Conservation (phyloP, 2,888 invertebrate genomes). For the Patella pellucida region DNA sequence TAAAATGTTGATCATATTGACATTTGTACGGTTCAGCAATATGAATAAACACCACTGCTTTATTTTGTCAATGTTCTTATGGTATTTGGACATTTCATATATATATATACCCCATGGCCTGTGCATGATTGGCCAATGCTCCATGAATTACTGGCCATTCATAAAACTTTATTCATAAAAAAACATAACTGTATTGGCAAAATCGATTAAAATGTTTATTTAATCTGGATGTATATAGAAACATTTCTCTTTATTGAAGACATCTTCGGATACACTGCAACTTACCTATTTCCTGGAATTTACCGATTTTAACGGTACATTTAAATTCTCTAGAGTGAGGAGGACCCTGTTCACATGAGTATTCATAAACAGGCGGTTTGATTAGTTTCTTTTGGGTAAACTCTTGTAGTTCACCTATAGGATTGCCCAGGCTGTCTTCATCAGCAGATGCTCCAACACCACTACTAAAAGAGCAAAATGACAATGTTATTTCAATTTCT, state of each 20-base stretch:
- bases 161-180: too few species aligned
- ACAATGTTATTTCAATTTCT: too few species aligned
- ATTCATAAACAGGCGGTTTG: slow-evolving; percentile 94
- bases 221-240: not conserved
- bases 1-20: too few species aligned
- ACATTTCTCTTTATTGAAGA: not conserved
- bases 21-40: too few species aligned
- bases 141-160: too few species aligned
- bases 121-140: too few species aligned
- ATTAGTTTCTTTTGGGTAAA: slow-evolving; percentile 96
- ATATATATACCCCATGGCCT: too few species aligned
- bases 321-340: slow-evolving; percentile 96
- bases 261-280: not conserved
- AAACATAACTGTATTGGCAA: not conserved
- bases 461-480: too few species aligned
- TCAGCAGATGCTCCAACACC: slow-evolving; percentile 70
- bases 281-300: slow-evolving; percentile 79
- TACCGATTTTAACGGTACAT: slow-evolving; percentile 89
- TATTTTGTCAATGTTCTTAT: too few species aligned
- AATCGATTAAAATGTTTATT: too few species aligned
- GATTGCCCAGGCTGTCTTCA: slow-evolving; percentile 85
- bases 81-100: too few species aligned
- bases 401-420: slow-evolving; percentile 93
- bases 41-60: too few species aligned
- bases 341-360: slow-evolving; percentile 85